These are phyloP conservation scores for Thymallus thymallus DNA, from an alignment of 2,113 vertebrate species.

Conservation along the genomic window DNA sequence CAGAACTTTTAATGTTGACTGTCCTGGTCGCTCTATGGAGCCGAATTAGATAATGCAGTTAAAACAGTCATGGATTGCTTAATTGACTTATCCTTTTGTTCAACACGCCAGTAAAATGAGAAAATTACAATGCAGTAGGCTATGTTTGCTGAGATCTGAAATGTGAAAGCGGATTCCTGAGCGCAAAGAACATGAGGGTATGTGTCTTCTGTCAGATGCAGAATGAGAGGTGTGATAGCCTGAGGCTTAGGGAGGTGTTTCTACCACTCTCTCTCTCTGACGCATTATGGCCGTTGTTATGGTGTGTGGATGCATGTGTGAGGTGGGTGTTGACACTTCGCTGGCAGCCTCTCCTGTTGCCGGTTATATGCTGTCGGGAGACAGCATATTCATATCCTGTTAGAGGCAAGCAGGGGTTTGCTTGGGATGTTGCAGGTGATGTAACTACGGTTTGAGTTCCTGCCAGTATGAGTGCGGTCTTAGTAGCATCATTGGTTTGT, in stretches of 20 bases:
- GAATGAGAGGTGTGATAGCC: slow-evolving; percentile 22
- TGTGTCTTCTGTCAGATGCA: background rate
- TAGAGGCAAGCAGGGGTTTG: slow-evolving; percentile 33
- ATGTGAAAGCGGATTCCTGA: too few species aligned
- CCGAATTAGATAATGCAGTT: too few species aligned
- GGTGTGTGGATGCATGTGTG: slow-evolving; percentile 17
- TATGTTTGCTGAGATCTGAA: too few species aligned
- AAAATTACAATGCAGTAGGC: too few species aligned
- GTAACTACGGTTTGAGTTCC: slow-evolving; percentile 10
- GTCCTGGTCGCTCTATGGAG: too few species aligned
- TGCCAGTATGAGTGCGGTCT: slow-evolving; percentile 1
- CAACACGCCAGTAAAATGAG: too few species aligned
- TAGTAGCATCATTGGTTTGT: too few species aligned
- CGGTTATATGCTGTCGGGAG: slow-evolving; percentile 27
- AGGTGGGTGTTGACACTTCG: slow-evolving; percentile 29
- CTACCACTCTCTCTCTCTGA: slow-evolving; percentile 20
- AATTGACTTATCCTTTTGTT: too few species aligned
- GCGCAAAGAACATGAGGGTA: background rate
- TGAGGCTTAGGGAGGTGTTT: slow-evolving; percentile 41
- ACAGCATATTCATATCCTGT: slow-evolving; percentile 42
- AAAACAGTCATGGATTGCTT: too few species aligned
- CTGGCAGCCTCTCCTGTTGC: slow-evolving; percentile 21
- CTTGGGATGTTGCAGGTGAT: slow-evolving; percentile 8
- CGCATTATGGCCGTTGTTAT: slow-evolving; percentile 30
- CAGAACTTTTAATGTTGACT: too few species aligned